A percentile compares a stretch with the other conserved stretches of the same genome.
Evolutionary conservation across 2,113 vertebrate genomes (phyloP).

Genomic region (Cinclus cinclus): DNA sequence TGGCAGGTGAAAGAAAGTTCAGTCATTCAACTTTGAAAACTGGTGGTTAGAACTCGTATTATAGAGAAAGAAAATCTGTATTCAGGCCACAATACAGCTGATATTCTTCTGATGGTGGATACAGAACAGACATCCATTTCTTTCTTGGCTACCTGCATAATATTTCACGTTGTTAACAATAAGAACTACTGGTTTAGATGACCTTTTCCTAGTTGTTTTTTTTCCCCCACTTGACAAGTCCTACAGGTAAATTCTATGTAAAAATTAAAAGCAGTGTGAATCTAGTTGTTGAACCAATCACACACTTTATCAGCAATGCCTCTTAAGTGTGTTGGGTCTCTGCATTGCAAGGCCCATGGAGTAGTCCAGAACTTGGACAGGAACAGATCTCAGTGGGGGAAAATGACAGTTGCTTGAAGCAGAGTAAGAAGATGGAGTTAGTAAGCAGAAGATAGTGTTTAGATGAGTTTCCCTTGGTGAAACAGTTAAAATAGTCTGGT

Average conservation of each 20-base stretch:
- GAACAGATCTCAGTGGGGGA: not conserved
- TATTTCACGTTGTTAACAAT: not conserved
- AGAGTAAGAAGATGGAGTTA: not conserved
- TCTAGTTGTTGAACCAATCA: not conserved
- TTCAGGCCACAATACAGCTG: not conserved
- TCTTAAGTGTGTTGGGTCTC: not conserved
- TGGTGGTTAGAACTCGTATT: not conserved
- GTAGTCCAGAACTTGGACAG: not conserved
- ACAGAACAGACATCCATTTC: not conserved
- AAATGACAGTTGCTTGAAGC: not conserved
- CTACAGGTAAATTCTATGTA: not conserved
- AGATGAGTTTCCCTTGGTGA: not conserved
- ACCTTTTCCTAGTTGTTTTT: not conserved
- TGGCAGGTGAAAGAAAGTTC: not conserved
- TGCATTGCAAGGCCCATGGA: not conserved
- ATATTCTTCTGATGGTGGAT: not conserved
- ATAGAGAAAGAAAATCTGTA: not conserved
- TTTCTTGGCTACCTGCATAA: not conserved
- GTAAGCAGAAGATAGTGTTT: not conserved
- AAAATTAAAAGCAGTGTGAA: not conserved
- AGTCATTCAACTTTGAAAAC: not conserved
- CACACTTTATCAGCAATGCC: not conserved
- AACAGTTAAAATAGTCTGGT: not conserved
- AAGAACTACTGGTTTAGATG: not conserved
- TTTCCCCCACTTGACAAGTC: not conserved